phyloP scores from a whole-genome alignment of 64 coral and sea anemone species.

The Stylophora pistillata region DNA sequence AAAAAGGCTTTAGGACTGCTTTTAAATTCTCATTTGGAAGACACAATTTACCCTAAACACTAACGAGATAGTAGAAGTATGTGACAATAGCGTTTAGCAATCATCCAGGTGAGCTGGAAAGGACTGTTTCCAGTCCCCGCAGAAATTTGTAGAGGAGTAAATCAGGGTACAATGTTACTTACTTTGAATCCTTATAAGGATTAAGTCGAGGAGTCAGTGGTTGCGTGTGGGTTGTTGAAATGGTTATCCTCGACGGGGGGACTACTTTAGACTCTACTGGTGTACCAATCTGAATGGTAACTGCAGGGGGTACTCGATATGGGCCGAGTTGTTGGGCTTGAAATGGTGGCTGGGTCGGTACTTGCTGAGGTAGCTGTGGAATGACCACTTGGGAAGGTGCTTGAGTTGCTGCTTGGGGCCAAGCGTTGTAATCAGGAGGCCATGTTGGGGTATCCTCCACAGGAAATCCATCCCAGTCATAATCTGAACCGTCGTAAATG shows the following conservation, averaged over 20 bases:
- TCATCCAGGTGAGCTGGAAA: too few species aligned
- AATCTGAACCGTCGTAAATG: slow-evolving; percentile 1
- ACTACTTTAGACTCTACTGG: neutral
- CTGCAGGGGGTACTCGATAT: neutral
- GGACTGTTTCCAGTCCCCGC: too few species aligned
- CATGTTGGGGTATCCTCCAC: slow-evolving; percentile 22
- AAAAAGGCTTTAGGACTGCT: too few species aligned
- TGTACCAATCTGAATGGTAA: neutral
- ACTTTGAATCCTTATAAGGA: neutral
- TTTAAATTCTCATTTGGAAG: too few species aligned
- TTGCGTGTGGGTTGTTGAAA: neutral
- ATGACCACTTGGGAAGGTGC: neutral
- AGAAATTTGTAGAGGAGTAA: too few species aligned
- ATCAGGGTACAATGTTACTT: neutral
- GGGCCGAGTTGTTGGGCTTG: neutral
- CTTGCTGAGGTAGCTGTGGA: neutral
- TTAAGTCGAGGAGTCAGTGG: neutral
- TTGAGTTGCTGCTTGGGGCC: slow-evolving; percentile 31
- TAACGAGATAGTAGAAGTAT: too few species aligned
- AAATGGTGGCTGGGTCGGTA: neutral
- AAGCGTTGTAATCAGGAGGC: slow-evolving; percentile 26
- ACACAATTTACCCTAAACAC: too few species aligned
- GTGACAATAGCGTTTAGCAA: too few species aligned
- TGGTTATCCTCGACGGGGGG: neutral
- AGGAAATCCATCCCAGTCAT: slow-evolving; percentile 28